Evolutionary conservation across 2,797 vertebrate genomes (phyloP).

Genomic region (Graptemys geographica): DNA sequence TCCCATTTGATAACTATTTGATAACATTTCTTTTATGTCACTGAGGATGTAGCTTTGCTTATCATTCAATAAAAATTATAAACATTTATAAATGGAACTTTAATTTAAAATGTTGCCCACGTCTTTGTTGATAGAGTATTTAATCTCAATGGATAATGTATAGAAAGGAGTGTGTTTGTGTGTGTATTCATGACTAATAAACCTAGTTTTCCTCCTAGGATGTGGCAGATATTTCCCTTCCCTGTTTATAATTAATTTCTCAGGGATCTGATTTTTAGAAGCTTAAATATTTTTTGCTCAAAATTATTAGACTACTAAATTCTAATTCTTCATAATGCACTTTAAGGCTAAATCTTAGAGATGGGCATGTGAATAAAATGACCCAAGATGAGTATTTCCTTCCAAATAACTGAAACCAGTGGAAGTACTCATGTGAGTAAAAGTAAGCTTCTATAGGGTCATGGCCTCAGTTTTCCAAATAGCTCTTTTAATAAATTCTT

Average conservation of each 20-base stretch:
- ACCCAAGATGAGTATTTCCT: not conserved
- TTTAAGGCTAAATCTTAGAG: not conserved
- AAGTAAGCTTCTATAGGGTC: not conserved
- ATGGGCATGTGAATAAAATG: not conserved
- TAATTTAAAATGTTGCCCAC: not conserved
- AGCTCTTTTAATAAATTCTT: not conserved
- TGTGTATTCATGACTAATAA: not conserved
- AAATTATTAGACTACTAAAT: not conserved
- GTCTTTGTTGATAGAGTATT: not conserved
- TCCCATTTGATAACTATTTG: not conserved
- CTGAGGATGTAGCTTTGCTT: not conserved
- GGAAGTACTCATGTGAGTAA: not conserved
- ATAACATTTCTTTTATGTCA: not conserved
- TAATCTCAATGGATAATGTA: rapidly evolving
- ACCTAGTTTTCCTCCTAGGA: not conserved
- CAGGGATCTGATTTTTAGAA: not conserved
- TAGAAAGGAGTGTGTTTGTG: not conserved
- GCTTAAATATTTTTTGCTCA: not conserved
- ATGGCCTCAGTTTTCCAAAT: not conserved
- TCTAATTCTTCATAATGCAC: not conserved
- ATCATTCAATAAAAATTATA: not conserved
- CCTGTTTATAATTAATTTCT: not conserved
- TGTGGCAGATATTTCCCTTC: not conserved
- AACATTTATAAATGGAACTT: not conserved
- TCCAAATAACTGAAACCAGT: conserved; percentile 1